Evolutionary conservation across 2,113 vertebrate genomes (phyloP).

Genomic region (Corythornis madagascariensis): DNA sequence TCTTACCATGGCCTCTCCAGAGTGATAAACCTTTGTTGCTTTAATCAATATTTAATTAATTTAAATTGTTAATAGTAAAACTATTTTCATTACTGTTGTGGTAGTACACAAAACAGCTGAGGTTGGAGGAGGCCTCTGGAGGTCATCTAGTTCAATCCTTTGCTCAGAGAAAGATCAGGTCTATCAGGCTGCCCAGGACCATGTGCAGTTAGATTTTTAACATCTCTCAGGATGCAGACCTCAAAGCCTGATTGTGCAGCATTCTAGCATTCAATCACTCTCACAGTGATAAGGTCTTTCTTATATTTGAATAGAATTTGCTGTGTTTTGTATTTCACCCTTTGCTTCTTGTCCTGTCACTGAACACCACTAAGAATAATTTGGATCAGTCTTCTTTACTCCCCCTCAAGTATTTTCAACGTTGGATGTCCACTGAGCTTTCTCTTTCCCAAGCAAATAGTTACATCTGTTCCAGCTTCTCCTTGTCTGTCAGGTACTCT

Average conservation of each 20-base stretch:
- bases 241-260: fast-evolving
- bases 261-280: not conserved
- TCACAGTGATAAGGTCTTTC: not conserved
- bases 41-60: not conserved
- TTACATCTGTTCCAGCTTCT: not conserved
- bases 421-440: not conserved
- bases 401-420: not conserved
- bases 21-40: not conserved
- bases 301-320: not conserved
- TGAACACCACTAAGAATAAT: not conserved
- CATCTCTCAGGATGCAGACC: not conserved
- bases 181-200: not conserved
- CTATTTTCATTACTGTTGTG: not conserved
- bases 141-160: not conserved
- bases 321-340: not conserved
- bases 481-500: not conserved
- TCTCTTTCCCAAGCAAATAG: not conserved
- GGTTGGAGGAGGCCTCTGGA: not conserved
- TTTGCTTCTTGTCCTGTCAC: not conserved
- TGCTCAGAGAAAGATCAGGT: not conserved
- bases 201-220: not conserved
- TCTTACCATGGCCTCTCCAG: not conserved
- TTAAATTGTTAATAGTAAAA: not conserved
- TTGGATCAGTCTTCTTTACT: not conserved
- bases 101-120: not conserved